Evolutionary conservation across 2,888 invertebrate species (phyloP).

Genomic region (Arrhopalites spinosus): DNA sequence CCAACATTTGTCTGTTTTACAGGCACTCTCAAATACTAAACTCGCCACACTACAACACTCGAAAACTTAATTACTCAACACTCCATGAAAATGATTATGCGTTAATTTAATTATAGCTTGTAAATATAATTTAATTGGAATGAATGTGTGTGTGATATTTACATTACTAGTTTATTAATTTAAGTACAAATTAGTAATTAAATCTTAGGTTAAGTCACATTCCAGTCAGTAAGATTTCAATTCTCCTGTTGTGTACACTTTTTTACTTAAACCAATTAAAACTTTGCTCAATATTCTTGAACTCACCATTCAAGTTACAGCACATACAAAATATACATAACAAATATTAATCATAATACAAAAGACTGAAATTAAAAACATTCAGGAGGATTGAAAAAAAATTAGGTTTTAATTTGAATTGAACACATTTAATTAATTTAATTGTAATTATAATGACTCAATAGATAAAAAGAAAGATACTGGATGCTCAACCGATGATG

Average conservation of each 20-base stretch:
- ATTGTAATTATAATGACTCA: background rate
- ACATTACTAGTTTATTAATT: constrained; percentile 10
- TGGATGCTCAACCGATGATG: constrained; percentile 66
- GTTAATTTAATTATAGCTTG: constrained; percentile 7
- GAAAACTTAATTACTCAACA: constrained; percentile 1
- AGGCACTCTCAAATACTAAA: constrained; percentile 27
- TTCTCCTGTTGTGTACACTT: constrained; percentile 4
- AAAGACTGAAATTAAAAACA: background rate
- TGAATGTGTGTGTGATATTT: constrained; percentile 39
- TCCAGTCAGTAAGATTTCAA: too few species aligned
- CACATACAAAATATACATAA: background rate
- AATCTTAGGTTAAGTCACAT: background rate
- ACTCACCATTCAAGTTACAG: constrained; percentile 6
- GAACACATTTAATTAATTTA: background rate
- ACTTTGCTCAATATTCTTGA: background rate
- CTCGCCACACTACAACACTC: constrained; percentile 8
- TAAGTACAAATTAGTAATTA: background rate
- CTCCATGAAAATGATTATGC: constrained; percentile 11
- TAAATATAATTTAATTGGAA: constrained; percentile 32
- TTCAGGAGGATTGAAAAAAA: background rate
- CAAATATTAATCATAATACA: background rate
- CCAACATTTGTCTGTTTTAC: constrained; percentile 32
- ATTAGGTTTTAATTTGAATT: background rate
- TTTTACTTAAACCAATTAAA: background rate
- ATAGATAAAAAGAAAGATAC: constrained; percentile 61